Evolutionary conservation across 2,797 vertebrate genomes (phyloP), one percentile per base, ranked within the genome.

Genomic region (Lerista edwardsae): DNA sequence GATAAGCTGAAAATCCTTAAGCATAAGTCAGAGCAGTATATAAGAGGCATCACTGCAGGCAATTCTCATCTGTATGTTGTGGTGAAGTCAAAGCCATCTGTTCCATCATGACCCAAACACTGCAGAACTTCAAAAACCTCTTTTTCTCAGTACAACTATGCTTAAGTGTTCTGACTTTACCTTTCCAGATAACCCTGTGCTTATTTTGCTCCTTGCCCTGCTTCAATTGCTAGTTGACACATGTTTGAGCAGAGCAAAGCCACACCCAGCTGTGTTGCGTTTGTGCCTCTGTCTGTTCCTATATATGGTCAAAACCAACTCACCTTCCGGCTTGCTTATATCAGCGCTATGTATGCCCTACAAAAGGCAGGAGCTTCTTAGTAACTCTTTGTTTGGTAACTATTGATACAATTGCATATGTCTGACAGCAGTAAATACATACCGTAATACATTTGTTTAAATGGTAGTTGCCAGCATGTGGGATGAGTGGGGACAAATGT

Each of bases 221-320:
- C 29, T 85, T 95, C 93, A 94, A 95, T 94, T 95, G 94, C 96
- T 95, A 96, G 95, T 94, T 93, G 93, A 93, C 92, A 94, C 95
- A 96, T 96, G 95, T 95, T 55, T 96, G 94, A 77, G 94, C 93
- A 25, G 91, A 90, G 92, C 88, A 94, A 93, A 94, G 94, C 94
- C 93, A 95, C 96, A 95, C 96, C 96, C 95, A 93, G 88, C 91
- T 93, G 91, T 92, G 93, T 90, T 95, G 90, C 92, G 94, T 93
- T 94, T 93, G 91, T 91, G 94, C 93, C 95, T 95, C 93, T 94
- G 91, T 92, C 93, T 94, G 90, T 95, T 95, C 87, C 96, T 96
- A 96, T 94, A 95, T 95, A 96, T 96, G 96, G 96, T 96, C 95
- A 96, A 94, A 95, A 95, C 93, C 92, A 95, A 92, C 92, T 94